A percentile compares a stretch with the other conserved stretches of the same genome.
phyloP scores from a whole-genome alignment of 2,797 vertebrate species.

The Myripristis murdjan region DNA sequence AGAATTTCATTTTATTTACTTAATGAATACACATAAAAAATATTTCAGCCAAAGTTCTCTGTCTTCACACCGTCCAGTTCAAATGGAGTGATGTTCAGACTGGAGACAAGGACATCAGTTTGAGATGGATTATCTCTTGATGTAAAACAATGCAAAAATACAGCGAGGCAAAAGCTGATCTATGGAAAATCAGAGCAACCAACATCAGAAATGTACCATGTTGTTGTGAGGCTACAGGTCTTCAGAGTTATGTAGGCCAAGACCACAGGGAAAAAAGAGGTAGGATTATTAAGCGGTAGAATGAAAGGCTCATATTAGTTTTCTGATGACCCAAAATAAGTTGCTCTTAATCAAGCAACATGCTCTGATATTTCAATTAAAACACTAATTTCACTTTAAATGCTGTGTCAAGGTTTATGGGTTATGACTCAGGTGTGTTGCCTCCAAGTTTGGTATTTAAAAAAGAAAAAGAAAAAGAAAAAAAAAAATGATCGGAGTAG shows the following conservation, averaged over 20 bases:
- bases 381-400: constrained; percentile 12
- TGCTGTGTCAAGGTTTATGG: constrained; percentile 20
- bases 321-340: constrained; percentile 12
- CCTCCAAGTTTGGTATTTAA: constrained; percentile 25
- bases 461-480: neutral
- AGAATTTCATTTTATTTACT: constrained; percentile 55
- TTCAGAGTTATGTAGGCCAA: constrained; percentile 5
- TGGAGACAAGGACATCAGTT: neutral
- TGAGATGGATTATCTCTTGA: neutral
- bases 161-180: constrained; percentile 10
- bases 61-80: neutral
- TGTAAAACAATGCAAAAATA: constrained; percentile 14
- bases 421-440: neutral
- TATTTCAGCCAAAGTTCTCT: neutral
- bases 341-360: constrained; percentile 16
- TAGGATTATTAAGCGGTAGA: constrained; percentile 38
- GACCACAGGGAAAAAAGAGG: constrained; percentile 30
- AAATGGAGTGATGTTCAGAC: neutral
- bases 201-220: neutral
- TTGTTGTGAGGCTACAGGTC: neutral
- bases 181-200: neutral
- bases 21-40: constrained; percentile 14
- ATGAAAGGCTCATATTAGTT: constrained; percentile 4
- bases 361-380: constrained; percentile 17
- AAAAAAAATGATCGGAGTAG: constrained; percentile 65